Evolutionary conservation across 1,140 invertebrate species (phyloP).

Genomic region (Drosophila eugracilis): DNA sequence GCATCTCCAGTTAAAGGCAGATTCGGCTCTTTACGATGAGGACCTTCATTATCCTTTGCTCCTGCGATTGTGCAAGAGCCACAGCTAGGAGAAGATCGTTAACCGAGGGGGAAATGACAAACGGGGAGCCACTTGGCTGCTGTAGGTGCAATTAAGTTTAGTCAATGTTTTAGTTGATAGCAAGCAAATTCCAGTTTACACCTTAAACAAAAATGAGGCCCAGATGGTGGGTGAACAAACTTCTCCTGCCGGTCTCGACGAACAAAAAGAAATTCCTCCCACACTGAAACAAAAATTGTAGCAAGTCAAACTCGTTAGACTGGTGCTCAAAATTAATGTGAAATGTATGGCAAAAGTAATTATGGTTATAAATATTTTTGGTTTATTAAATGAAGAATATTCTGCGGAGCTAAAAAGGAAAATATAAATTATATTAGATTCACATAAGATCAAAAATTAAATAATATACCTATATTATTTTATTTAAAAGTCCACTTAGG

Average conservation of each 20-base stretch:
- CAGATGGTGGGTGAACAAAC: not conserved
- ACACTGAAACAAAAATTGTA: slow-evolving; percentile 37
- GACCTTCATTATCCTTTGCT: slow-evolving; percentile 89
- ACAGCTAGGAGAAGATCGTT: slow-evolving; percentile 57
- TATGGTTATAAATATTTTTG: slow-evolving; percentile 15
- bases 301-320: slow-evolving; percentile 36
- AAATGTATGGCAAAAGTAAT: slow-evolving; percentile 1
- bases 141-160: slow-evolving; percentile 63
- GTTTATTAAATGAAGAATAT: not conserved
- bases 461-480: not conserved
- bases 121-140: slow-evolving; percentile 10
- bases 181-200: slow-evolving; percentile 80
- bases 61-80: slow-evolving; percentile 86
- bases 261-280: slow-evolving; percentile 57
- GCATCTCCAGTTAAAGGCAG: slow-evolving; percentile 87
- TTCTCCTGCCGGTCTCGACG: not conserved
- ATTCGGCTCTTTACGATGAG: slow-evolving; percentile 88
- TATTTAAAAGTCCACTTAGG: not conserved
- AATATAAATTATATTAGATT: too few species aligned
- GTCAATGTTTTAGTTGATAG: slow-evolving; percentile 78
- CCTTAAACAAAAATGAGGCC: slow-evolving; percentile 53
- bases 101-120: not conserved
- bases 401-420: too few species aligned
- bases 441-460: too few species aligned
- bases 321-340: slow-evolving; percentile 36